phyloP scores from a whole-genome alignment of 2,113 vertebrate genomes.

The Cardinalis cardinalis region DNA sequence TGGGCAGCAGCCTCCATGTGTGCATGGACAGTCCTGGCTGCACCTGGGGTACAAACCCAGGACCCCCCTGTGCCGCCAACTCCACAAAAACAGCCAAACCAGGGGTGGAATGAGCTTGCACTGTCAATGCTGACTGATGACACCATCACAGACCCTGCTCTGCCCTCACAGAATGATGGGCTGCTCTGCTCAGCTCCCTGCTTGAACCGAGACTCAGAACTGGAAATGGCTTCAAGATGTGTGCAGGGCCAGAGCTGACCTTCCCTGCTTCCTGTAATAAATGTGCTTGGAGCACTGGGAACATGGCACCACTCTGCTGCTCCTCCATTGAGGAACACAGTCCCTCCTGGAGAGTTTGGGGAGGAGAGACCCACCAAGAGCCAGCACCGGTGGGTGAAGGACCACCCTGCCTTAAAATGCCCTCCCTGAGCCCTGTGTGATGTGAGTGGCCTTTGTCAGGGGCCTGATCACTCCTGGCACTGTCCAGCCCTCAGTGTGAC shows the following conservation, averaged over 20 bases:
- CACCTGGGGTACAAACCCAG: neutral
- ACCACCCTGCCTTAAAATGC: neutral
- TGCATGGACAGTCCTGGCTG: neutral
- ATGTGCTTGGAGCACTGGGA: neutral
- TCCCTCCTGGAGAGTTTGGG: neutral
- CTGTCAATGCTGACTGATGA: accelerated
- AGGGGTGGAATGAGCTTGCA: neutral
- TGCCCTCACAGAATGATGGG: neutral
- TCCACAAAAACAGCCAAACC: neutral
- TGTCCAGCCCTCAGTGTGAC: neutral
- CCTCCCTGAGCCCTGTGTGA: neutral
- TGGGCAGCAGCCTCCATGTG: neutral
- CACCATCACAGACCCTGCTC: neutral
- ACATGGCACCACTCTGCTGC: neutral
- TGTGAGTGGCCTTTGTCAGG: neutral
- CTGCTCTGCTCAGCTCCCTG: neutral
- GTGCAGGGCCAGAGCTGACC: neutral
- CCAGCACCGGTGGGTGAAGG: accelerated
- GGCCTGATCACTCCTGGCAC: neutral
- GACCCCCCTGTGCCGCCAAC: neutral
- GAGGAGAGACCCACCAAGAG: neutral
- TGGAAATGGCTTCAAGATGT: neutral
- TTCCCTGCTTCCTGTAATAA: neutral
- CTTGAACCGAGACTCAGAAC: neutral
- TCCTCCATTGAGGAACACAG: neutral